Evolutionary conservation across 2,888 invertebrate genomes (phyloP), one percentile per base, ranked within the genome.

Genomic region (Drosophila pseudotakahashii): DNA sequence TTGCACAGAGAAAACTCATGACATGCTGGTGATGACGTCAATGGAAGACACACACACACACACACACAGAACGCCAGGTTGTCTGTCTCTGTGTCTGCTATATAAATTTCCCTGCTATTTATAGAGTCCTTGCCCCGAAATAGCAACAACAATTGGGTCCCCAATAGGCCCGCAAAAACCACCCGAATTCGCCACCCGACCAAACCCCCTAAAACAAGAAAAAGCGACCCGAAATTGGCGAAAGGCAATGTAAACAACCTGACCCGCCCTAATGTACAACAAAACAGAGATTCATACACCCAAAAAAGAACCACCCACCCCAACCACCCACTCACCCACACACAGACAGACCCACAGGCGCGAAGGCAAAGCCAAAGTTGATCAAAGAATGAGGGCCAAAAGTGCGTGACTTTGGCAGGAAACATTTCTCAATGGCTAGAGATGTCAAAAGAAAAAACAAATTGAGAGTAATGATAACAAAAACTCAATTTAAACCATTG

Each of bases 21-120:
- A 86, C 85, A 89, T 86, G 85, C 80, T 89, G 85, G 80, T 89
- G 85, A 86, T 86, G 85, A 86, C 85, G 85, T 86, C 85, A 86
- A 86, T 86, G 85, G 69, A 63, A 52, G 73, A 63, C 73, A 75
- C 74, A 62, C 58, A 74, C 57, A 75, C 34, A 67, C 50, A 59
- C 36, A 47, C 42, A 69, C 39, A 70, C 19, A 9, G 0, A 63
- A 57, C 16, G 61, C 64, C 51, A 55, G 71, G 36, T 52, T 73
- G 73, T 52, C 73, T 72, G 72, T 70, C 71, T 44, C 48, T 53
- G 42, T 54, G 62, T 72, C 73, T 57, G 63, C 47, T 42, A 61
- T 45, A 72, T 51, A 73, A 55, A 62, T 61, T 64, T 70, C 39
- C 47, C 67, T 59, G 11, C 64, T 84, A 80, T 76, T 81, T 79